Evolutionary conservation across 2,113 vertebrate genomes (phyloP).

Genomic region (Geococcyx californianus): DNA sequence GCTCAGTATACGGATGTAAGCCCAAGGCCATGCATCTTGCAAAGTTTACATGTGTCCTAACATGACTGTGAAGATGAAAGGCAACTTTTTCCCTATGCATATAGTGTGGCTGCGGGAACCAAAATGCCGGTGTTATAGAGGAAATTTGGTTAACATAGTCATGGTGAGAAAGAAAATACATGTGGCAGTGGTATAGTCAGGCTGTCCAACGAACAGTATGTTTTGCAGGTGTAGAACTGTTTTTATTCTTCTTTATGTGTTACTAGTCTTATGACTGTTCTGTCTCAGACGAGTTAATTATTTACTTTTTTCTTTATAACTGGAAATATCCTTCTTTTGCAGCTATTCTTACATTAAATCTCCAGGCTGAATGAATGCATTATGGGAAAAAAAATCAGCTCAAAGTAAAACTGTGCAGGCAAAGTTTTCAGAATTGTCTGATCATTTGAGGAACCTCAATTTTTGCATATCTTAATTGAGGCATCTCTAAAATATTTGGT

Average conservation of each 20-base stretch:
- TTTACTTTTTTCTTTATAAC: neutral
- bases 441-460: neutral
- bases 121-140: neutral
- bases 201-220: fast-evolving
- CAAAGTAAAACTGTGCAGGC: fast-evolving
- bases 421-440: neutral
- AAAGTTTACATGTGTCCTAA: neutral
- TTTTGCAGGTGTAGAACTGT: neutral
- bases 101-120: neutral
- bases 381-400: neutral
- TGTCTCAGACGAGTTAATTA: neutral
- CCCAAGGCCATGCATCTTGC: neutral
- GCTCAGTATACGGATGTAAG: neutral
- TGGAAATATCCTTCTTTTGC: neutral
- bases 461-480: neutral
- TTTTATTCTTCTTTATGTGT: neutral
- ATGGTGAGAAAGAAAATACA: neutral
- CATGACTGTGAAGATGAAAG: neutral
- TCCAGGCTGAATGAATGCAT: neutral
- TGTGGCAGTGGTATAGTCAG: fast-evolving
- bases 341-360: neutral
- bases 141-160: neutral
- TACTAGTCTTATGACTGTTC: neutral
- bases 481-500: neutral
- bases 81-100: neutral